phyloP scores from a whole-genome alignment of 30 jellyfish, hydroid and myxozoan species.

The Turritopsis rubra region DNA sequence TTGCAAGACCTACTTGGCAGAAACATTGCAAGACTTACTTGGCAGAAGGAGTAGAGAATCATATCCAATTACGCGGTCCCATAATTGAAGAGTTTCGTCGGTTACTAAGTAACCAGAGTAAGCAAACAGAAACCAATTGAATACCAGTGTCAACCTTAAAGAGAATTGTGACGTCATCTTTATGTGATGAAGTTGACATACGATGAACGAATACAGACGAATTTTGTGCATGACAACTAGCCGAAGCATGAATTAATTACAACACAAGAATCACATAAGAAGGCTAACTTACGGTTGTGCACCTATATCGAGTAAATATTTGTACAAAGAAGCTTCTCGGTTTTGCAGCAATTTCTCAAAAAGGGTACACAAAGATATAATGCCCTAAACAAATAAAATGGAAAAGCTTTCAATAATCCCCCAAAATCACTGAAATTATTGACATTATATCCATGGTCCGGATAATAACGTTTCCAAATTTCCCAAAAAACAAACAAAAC shows the following conservation, averaged over 20 bases:
- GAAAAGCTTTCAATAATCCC: neutral
- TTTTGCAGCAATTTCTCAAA: slow-evolving; percentile 62
- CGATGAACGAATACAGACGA: neutral
- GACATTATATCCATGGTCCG: no score
- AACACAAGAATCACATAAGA: neutral
- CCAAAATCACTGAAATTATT: no score
- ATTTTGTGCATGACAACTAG: neutral
- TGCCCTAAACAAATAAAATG: slow-evolving; percentile 41
- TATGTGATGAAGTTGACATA: no score
- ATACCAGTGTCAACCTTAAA: slow-evolving; percentile 60
- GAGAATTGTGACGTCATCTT: neutral
- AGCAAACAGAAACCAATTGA: slow-evolving; percentile 81
- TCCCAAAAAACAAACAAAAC: no score
- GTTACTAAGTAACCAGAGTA: slow-evolving; percentile 87
- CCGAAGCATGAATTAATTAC: neutral
- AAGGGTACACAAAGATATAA: slow-evolving; percentile 59
- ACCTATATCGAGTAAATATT: slow-evolving; percentile 57
- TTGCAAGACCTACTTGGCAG: neutral
- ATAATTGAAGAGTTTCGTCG: slow-evolving; percentile 81
- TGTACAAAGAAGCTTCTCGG: slow-evolving; percentile 65
- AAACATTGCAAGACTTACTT: slow-evolving; percentile 28
- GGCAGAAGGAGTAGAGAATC: slow-evolving; percentile 74
- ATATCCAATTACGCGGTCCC: slow-evolving; percentile 90
- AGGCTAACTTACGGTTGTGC: slow-evolving; percentile 75
- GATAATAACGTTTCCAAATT: no score